phyloP scores from a whole-genome alignment of 2,113 vertebrate species.

The Gymnobelideus leadbeateri region DNA sequence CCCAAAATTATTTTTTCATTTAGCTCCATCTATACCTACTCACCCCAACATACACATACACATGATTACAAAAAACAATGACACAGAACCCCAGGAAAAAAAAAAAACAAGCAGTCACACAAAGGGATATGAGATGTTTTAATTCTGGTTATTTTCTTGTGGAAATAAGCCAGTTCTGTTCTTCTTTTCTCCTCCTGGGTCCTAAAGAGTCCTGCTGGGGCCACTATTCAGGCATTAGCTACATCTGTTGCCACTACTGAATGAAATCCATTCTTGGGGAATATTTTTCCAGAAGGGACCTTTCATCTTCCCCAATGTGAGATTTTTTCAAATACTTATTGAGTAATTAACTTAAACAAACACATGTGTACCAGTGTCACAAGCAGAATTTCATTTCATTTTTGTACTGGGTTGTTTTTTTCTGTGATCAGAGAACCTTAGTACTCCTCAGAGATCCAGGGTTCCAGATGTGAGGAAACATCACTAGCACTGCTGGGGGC shows the following conservation, averaged over 20 bases:
- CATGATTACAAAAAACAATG: neutral
- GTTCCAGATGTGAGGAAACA: slow-evolving; percentile 5
- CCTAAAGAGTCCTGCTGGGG: neutral
- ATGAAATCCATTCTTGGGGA: slow-evolving; percentile 40
- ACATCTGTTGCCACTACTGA: slow-evolving; percentile 41
- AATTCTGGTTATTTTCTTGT: slow-evolving; percentile 41
- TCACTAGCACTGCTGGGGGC: neutral
- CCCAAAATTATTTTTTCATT: neutral
- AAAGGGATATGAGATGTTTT: slow-evolving; percentile 37
- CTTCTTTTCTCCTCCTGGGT: slow-evolving; percentile 54
- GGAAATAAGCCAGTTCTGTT: slow-evolving; percentile 21
- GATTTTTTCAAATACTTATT: slow-evolving; percentile 40
- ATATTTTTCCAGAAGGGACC: slow-evolving; percentile 20
- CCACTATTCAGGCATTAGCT: neutral
- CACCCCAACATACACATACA: neutral
- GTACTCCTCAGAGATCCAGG: neutral
- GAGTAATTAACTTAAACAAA: slow-evolving; percentile 46
- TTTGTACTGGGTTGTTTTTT: neutral
- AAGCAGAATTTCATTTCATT: slow-evolving; percentile 53
- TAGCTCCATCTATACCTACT: neutral
- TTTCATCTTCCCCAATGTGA: slow-evolving; percentile 36
- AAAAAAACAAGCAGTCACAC: neutral
- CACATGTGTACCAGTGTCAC: slow-evolving; percentile 3
- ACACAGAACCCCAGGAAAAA: neutral
- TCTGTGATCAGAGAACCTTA: slow-evolving; percentile 28